Percentiles rank a stretch among this genome's conserved stretches.
Evolutionary conservation across 2,888 invertebrate genomes (phyloP).

Genomic region (Cantharis lateralis): DNA sequence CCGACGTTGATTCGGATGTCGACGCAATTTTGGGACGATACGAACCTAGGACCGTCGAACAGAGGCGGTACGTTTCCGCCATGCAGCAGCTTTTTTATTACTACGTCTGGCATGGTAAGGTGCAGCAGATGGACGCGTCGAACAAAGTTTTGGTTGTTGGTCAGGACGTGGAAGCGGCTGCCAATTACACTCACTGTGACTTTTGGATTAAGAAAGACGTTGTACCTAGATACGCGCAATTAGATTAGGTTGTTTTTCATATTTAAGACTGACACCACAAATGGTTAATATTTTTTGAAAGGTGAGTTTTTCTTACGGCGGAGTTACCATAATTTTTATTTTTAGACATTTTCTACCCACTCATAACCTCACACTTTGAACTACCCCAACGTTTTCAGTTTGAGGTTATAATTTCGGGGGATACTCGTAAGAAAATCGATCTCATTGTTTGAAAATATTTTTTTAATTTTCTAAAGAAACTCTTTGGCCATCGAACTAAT

Average conservation of each 20-base stretch:
- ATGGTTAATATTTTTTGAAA: background rate
- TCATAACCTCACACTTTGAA: background rate
- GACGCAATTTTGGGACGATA: conserved; percentile 83
- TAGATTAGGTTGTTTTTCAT: conserved; percentile 64
- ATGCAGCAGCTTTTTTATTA: conserved; percentile 84
- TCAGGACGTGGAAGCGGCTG: conserved; percentile 70
- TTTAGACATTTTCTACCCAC: background rate
- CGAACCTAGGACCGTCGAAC: conserved; percentile 72
- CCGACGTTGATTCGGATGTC: conserved; percentile 64
- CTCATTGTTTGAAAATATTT: background rate
- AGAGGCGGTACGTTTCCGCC: conserved; percentile 74
- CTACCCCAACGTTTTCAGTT: too few relatives aligned
- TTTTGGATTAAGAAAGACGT: conserved; percentile 77
- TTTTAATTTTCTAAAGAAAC: background rate
- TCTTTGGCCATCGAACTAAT: background rate
- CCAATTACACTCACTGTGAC: conserved; percentile 74
- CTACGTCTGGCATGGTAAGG: conserved; percentile 77
- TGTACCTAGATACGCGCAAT: conserved; percentile 74
- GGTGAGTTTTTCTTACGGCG: background rate
- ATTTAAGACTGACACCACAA: background rate
- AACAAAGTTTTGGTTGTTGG: conserved; percentile 68
- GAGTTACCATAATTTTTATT: background rate
- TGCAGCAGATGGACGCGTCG: conserved; percentile 61
- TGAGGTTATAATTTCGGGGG: too few relatives aligned
- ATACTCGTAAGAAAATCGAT: background rate